Conservation (phyloP, 2,888 invertebrate species). For the Mayetiola destructor region DNA sequence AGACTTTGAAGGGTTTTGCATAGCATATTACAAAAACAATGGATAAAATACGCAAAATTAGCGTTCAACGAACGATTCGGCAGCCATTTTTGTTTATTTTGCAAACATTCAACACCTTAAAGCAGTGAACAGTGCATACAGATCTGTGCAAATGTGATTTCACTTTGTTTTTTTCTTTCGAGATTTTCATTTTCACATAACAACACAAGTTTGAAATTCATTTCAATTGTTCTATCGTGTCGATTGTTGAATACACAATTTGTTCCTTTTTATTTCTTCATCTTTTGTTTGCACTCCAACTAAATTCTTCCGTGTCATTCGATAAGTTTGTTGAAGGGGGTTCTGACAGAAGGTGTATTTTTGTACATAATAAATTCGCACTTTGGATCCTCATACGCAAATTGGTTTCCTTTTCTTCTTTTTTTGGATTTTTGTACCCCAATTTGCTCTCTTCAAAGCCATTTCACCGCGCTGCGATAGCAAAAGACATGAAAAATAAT, state of each 20-base stretch:
- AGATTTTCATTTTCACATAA: too few relatives aligned
- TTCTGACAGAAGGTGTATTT: neutral
- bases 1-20: too few relatives aligned
- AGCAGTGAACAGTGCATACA: neutral
- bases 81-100: conserved; percentile 15
- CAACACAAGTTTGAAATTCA: too few relatives aligned
- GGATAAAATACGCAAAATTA: too few relatives aligned
- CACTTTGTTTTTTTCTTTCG: too few relatives aligned
- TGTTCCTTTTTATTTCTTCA: too few relatives aligned
- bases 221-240: too few relatives aligned
- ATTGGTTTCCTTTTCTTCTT: conserved; percentile 4
- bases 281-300: too few relatives aligned
- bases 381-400: neutral
- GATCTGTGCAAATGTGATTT: too few relatives aligned
- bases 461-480: too few relatives aligned
- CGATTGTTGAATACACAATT: too few relatives aligned
- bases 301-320: neutral
- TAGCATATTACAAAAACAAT: too few relatives aligned
- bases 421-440: neutral
- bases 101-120: conserved; percentile 15
- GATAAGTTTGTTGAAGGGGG: neutral
- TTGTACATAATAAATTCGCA: neutral
- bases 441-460: neutral
- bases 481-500: neutral
- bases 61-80: neutral